Conservation (phyloP, 2,797 vertebrate species). For the Pseudochaenichthys georgianus region DNA sequence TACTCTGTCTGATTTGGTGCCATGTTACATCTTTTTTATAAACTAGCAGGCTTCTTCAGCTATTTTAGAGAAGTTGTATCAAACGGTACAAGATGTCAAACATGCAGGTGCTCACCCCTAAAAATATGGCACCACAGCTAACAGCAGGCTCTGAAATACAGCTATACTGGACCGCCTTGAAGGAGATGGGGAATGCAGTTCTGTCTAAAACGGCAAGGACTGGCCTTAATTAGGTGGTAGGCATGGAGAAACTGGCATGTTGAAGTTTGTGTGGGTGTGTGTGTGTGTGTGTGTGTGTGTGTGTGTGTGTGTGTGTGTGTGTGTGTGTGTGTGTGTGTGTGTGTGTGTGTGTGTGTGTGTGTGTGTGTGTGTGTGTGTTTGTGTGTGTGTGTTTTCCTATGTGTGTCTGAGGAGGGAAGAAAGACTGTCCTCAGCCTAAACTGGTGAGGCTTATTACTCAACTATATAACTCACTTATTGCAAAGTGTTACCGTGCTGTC, state of each 20-base stretch:
- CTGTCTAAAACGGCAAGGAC: slow-evolving; percentile 79
- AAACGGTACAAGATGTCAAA: slow-evolving; percentile 73
- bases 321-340: too few species aligned
- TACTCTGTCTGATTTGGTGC: slow-evolving; percentile 58
- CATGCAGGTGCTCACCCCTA: slow-evolving; percentile 73
- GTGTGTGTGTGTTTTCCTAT: slow-evolving; percentile 7
- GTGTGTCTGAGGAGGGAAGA: slow-evolving; percentile 34
- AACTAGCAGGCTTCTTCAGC: slow-evolving; percentile 56
- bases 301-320: slow-evolving; percentile 4
- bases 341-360: slow-evolving; percentile 24
- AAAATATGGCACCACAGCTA: slow-evolving; percentile 71
- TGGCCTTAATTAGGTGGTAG: slow-evolving; percentile 83
- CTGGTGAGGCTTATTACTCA: slow-evolving; percentile 75
- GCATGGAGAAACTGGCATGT: slow-evolving; percentile 75
- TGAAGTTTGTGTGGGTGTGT: slow-evolving; percentile 53
- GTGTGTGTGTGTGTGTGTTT: slow-evolving; percentile 30
- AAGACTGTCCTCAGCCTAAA: slow-evolving; percentile 72
- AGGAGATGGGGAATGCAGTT: slow-evolving; percentile 71
- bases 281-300: neutral
- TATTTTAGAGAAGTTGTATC: slow-evolving; percentile 63
- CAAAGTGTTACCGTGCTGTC: slow-evolving; percentile 67
- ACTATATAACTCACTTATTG: slow-evolving; percentile 42
- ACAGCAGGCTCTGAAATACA: slow-evolving; percentile 75
- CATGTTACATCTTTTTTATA: slow-evolving; percentile 63
- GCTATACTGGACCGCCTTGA: slow-evolving; percentile 76